Evolutionary conservation across 1,140 invertebrate species (phyloP).

Genomic region (Charaxes varanes): DNA sequence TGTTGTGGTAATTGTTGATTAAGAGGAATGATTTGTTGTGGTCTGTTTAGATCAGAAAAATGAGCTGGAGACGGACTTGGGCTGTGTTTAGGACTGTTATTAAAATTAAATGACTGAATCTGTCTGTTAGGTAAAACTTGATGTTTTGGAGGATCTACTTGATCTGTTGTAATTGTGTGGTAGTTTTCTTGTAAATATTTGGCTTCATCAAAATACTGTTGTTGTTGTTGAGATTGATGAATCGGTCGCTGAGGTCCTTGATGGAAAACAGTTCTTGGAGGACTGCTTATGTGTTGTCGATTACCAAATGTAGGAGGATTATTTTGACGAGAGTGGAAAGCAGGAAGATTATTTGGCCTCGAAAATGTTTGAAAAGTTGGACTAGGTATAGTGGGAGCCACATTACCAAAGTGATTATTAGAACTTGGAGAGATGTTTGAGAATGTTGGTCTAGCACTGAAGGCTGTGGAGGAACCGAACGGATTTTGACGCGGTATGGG

Average conservation of each 20-base stretch:
- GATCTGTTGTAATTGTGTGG: slow-evolving; percentile 70
- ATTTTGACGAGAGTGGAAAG: slow-evolving; percentile 43
- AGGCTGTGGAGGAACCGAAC: slow-evolving; percentile 43
- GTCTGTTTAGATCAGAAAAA: slow-evolving; percentile 45
- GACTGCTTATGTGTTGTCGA: slow-evolving; percentile 47
- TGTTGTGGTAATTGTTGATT: slow-evolving; percentile 56
- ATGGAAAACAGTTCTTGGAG: slow-evolving; percentile 50
- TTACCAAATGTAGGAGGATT: slow-evolving; percentile 39
- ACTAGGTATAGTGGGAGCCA: slow-evolving; percentile 40
- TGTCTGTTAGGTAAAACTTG: slow-evolving; percentile 47
- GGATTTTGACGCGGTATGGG: slow-evolving; percentile 58
- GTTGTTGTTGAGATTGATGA: slow-evolving; percentile 47
- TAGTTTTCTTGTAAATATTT: slow-evolving; percentile 74
- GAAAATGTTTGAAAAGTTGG: slow-evolving; percentile 38
- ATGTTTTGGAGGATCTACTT: slow-evolving; percentile 59
- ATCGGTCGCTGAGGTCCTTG: slow-evolving; percentile 64
- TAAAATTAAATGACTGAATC: slow-evolving; percentile 46
- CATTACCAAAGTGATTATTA: slow-evolving; percentile 32
- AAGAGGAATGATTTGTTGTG: slow-evolving; percentile 48
- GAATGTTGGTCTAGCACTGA: slow-evolving; percentile 37
- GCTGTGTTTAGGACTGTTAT: slow-evolving; percentile 39
- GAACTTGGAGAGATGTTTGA: slow-evolving; percentile 40
- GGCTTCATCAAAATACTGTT: slow-evolving; percentile 63
- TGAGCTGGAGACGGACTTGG: slow-evolving; percentile 43
- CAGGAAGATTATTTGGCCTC: slow-evolving; percentile 40